Evolutionary conservation across 2,888 invertebrate species (phyloP).

Genomic region (Drosophila vallismaia): DNA sequence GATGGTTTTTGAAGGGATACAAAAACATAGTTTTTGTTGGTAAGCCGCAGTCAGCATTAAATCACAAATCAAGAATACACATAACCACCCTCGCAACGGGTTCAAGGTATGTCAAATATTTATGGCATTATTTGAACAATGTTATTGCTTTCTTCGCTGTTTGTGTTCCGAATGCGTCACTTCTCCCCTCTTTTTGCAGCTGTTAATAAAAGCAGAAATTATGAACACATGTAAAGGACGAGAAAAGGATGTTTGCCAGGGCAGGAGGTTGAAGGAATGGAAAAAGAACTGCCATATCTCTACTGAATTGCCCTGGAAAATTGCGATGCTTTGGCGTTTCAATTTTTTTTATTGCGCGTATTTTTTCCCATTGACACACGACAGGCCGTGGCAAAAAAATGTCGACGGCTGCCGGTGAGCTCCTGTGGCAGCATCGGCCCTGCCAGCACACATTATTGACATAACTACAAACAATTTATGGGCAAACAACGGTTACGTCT

Average conservation of each 20-base stretch:
- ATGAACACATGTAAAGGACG: constrained; percentile 40
- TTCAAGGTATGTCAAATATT: constrained; percentile 45
- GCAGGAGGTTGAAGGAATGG: neutral
- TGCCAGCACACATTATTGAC: constrained; percentile 56
- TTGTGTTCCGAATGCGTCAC: constrained; percentile 31
- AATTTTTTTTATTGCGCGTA: constrained; percentile 42
- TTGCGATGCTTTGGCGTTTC: constrained; percentile 50
- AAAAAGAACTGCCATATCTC: neutral
- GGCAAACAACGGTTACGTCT: constrained; percentile 73
- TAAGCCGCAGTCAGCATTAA: neutral
- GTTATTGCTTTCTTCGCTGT: constrained; percentile 38
- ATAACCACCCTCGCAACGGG: neutral
- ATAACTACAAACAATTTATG: constrained; percentile 75
- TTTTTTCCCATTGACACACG: constrained; percentile 62
- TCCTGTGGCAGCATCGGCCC: constrained; percentile 15
- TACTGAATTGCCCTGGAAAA: constrained; percentile 59
- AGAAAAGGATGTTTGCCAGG: neutral
- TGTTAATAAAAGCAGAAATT: constrained; percentile 61
- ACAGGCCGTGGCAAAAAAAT: constrained; percentile 36
- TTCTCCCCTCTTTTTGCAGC: constrained; percentile 24
- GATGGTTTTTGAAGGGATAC: neutral
- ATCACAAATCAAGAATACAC: neutral
- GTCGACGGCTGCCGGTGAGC: constrained; percentile 34
- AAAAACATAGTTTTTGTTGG: too few relatives aligned
- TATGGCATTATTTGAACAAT: constrained; percentile 53